Evolutionary conservation across 2,113 vertebrate species (phyloP).

Genomic region (Actenoides lindsayi): DNA sequence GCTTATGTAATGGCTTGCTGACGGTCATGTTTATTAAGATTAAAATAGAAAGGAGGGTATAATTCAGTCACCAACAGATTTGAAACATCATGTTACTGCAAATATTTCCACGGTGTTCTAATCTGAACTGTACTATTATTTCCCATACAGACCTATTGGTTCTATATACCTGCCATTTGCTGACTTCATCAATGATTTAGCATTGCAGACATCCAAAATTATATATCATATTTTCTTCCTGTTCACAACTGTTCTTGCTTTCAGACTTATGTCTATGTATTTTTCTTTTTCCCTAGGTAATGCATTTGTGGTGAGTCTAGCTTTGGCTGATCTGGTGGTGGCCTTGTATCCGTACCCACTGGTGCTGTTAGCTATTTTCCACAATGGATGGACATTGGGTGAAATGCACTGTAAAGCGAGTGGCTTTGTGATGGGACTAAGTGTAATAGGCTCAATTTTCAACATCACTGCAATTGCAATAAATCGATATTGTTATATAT

Average conservation of each 20-base stretch:
- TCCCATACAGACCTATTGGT: background rate
- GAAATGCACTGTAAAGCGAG: slow-evolving; percentile 91
- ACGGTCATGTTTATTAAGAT: background rate
- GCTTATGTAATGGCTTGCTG: background rate
- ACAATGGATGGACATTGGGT: slow-evolving; percentile 87
- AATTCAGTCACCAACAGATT: background rate
- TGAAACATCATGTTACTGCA: background rate
- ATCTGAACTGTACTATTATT: background rate
- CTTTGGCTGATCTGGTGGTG: slow-evolving; percentile 89
- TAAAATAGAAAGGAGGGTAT: background rate
- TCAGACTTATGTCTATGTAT: background rate
- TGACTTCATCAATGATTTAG: background rate
- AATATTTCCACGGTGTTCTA: background rate
- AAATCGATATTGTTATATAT: slow-evolving; percentile 92
- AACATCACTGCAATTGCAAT: slow-evolving; percentile 92
- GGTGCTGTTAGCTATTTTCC: slow-evolving; percentile 88
- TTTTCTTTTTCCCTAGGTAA: slow-evolving; percentile 81
- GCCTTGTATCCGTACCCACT: slow-evolving; percentile 92
- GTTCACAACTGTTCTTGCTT: background rate
- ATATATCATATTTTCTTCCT: background rate
- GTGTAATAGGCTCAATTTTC: slow-evolving; percentile 92
- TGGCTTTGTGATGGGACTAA: slow-evolving; percentile 92
- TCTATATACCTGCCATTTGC: background rate
- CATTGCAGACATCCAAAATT: background rate
- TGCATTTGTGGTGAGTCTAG: slow-evolving; percentile 91